Evolutionary conservation across 1,140 invertebrate genomes (phyloP).

Genomic region (Bombus difficillimus): DNA sequence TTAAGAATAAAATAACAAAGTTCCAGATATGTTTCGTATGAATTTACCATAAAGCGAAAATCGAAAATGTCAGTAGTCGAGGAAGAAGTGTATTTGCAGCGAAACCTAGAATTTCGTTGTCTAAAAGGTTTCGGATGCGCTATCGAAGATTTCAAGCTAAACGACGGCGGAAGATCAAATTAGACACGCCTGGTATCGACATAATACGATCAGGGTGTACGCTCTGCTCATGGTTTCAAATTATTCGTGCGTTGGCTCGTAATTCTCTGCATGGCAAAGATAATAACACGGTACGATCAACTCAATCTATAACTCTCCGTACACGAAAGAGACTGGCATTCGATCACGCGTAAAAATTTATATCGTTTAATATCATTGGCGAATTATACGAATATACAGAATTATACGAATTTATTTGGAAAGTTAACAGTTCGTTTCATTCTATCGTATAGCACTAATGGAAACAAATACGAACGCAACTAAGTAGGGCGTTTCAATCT

Average conservation of each 20-base stretch:
- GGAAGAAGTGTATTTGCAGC: not conserved
- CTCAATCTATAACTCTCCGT: not conserved
- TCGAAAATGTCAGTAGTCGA: too few relatives aligned
- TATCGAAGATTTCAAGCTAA: not conserved
- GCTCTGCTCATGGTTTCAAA: constrained; percentile 12
- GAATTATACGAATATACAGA: too few relatives aligned
- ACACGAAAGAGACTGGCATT: not conserved
- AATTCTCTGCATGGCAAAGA: constrained; percentile 37
- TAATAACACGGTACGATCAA: constrained; percentile 28
- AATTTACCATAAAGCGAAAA: not conserved
- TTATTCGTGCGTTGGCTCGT: constrained; percentile 33
- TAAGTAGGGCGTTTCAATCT: not conserved
- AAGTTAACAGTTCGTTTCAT: not conserved
- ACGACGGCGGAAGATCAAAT: constrained; percentile 5
- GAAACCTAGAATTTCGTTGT: not conserved
- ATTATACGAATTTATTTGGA: not conserved
- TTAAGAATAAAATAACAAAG: not conserved
- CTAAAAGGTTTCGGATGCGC: not conserved
- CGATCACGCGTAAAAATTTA: constrained; percentile 1
- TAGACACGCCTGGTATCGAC: not conserved
- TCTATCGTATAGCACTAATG: too few relatives aligned
- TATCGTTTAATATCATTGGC: not conserved
- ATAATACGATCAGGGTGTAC: constrained; percentile 18
- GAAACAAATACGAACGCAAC: not conserved
- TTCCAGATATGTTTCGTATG: not conserved